These are phyloP conservation scores for Dolomedes plantarius DNA, from an alignment of 2,888 invertebrate genomes.

Conservation along the genomic window DNA sequence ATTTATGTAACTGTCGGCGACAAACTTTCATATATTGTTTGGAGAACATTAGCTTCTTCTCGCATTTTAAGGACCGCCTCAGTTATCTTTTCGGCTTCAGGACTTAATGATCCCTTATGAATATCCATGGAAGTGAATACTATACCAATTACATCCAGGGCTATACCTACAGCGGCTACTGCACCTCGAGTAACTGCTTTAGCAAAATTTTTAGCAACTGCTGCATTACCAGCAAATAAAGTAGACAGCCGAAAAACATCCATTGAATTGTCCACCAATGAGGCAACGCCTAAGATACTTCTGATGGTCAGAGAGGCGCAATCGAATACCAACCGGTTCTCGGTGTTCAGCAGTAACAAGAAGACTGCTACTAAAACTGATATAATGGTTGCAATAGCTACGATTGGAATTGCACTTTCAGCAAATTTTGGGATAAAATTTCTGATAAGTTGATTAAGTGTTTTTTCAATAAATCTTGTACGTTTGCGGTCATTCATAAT, in stretches of 20 bases:
- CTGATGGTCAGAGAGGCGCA: not conserved
- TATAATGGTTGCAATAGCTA: not conserved
- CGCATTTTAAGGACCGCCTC: not conserved
- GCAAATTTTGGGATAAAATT: not conserved
- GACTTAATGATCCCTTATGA: slow-evolving; percentile 19
- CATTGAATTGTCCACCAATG: not conserved
- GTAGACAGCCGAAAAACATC: not conserved
- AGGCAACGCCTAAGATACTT: not conserved
- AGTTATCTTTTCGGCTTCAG: not conserved
- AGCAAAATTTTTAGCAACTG: not conserved
- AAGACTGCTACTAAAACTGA: not conserved
- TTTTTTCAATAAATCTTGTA: not conserved
- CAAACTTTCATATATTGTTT: not conserved
- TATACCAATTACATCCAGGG: not conserved
- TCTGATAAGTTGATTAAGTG: not conserved
- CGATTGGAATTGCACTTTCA: not conserved
- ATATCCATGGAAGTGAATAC: slow-evolving; percentile 11
- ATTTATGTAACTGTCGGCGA: no score
- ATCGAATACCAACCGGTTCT: not conserved
- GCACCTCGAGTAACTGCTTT: not conserved
- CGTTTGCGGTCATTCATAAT: not conserved
- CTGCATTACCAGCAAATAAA: not conserved
- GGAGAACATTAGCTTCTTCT: not conserved
- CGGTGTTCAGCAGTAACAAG: not conserved
- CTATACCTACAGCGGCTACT: not conserved